Evolutionary conservation across 2,797 vertebrate species (phyloP), one percentile per base, ranked within the genome.

Genomic region (Bovichtus variegatus): DNA sequence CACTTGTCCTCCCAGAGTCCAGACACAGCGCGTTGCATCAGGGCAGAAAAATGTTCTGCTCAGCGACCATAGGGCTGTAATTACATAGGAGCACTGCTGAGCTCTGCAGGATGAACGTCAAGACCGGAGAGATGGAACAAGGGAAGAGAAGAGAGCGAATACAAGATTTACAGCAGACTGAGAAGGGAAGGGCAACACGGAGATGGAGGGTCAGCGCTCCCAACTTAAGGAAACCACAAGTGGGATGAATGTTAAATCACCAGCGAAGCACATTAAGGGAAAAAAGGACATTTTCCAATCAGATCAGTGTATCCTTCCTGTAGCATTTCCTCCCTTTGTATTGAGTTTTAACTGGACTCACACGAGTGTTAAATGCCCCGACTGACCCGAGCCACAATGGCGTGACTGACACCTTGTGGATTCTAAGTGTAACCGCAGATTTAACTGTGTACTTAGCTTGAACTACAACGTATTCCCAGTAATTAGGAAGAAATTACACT

Each of bases 71-170:
- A 53, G 90, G 81, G 78, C 90, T 80, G 89, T 94, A 95, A 96
- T 96, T 96, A 96, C 91, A 95, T 84, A 94, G 93, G 21, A 90
- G 85, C 89, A 82, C 40, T 94, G 93, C 95, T 95, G 94, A 95
- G 93, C 92, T 93, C 72, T 83, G 93, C 94, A 93, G 91, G 91
- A 94, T 88, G 47, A 89, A 89, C 76, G 74, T 91, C 88, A 89
- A 88, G 88, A 89, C 61, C 38, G 27, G 53, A 77, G 78, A 66
- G 80, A 87, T 60, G 85, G 84, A 85, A 59, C 43, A 51, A 72
- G 75, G 49, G 69, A 76, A 54, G 6, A 38, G 57, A 72, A 68
- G 50, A 80, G 53, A 73, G 84, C 36, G 73, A 82, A 80, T 66
- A 21, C 27, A 54, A 21, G 74, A 85, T 54, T 74, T 72, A 60